phyloP scores from a whole-genome alignment of 2,888 invertebrate genomes.

The Creontiades dilutus region DNA sequence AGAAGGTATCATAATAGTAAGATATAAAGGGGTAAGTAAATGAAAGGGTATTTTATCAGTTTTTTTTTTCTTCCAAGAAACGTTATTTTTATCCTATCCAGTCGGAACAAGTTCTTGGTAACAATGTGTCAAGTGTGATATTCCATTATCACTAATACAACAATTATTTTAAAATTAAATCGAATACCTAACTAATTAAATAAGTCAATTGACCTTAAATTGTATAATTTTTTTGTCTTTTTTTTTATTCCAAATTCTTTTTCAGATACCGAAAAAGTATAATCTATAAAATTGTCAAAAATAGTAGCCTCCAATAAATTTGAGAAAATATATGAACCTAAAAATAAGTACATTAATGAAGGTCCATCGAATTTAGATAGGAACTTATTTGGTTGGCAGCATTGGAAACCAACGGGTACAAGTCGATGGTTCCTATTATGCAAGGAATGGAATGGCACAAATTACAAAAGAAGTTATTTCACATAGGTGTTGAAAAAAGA shows the following conservation, averaged over 20 bases:
- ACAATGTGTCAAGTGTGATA: background rate
- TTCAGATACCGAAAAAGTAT: too few species aligned
- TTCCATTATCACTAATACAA: background rate
- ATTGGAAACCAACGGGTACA: constrained; percentile 30
- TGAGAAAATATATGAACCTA: background rate
- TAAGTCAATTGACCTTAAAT: background rate
- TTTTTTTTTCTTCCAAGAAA: background rate
- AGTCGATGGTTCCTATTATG: constrained; percentile 33
- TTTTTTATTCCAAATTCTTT: background rate
- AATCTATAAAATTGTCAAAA: too few species aligned
- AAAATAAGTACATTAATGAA: constrained; percentile 19
- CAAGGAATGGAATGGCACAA: constrained; percentile 36
- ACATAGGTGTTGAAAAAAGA: background rate
- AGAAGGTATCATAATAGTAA: too few species aligned
- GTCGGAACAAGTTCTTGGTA: background rate
- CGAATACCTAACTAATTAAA: background rate
- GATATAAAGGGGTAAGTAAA: background rate
- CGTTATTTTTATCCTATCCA: background rate
- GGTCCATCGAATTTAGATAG: background rate
- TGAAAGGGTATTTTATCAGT: background rate
- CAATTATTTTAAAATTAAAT: constrained; percentile 3
- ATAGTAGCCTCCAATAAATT: too few species aligned
- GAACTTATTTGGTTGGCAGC: constrained; percentile 42
- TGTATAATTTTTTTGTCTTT: background rate
- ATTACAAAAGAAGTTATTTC: constrained; percentile 39